These are phyloP conservation scores for Prionace glauca DNA, from an alignment of 2,797 vertebrate species.

Conservation along the genomic window DNA sequence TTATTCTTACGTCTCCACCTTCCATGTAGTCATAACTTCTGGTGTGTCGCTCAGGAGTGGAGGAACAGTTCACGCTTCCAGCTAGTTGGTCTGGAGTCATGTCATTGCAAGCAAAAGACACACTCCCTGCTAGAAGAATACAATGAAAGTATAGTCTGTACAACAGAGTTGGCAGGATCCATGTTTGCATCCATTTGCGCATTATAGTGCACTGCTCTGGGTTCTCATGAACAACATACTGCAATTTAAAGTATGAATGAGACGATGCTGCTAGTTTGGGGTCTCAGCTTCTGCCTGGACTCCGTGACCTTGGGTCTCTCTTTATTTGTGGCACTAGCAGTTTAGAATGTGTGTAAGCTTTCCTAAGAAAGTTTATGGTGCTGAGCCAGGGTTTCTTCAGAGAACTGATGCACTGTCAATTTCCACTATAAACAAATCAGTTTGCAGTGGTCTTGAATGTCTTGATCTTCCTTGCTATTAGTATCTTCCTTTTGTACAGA, in stretches of 20 bases:
- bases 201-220: constrained; percentile 94
- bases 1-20: constrained; percentile 91
- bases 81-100: constrained; percentile 89
- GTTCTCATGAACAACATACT: constrained; percentile 89
- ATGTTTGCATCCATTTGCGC: constrained; percentile 97
- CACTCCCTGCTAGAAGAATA: constrained; percentile 79
- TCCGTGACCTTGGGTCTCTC: constrained; percentile 46
- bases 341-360: constrained; percentile 29
- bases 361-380: constrained; percentile 35
- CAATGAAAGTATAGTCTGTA: constrained; percentile 87
- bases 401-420: constrained; percentile 48
- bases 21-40: constrained; percentile 99
- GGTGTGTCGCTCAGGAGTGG: constrained; percentile 87
- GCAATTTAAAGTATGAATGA: constrained; percentile 72
- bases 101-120: constrained; percentile 84
- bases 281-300: constrained; percentile 60
- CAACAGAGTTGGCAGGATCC: constrained; percentile 93
- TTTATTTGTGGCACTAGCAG: constrained; percentile 51
- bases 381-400: constrained; percentile 50
- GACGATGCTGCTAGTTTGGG: constrained; percentile 62
- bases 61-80: constrained; percentile 82
- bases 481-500: constrained; percentile 61
- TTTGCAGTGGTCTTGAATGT: constrained; percentile 58
- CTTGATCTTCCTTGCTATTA: constrained; percentile 59
- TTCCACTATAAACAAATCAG: constrained; percentile 53